Conservation (phyloP, 2,888 invertebrate species). For the Apoderus coryli region DNA sequence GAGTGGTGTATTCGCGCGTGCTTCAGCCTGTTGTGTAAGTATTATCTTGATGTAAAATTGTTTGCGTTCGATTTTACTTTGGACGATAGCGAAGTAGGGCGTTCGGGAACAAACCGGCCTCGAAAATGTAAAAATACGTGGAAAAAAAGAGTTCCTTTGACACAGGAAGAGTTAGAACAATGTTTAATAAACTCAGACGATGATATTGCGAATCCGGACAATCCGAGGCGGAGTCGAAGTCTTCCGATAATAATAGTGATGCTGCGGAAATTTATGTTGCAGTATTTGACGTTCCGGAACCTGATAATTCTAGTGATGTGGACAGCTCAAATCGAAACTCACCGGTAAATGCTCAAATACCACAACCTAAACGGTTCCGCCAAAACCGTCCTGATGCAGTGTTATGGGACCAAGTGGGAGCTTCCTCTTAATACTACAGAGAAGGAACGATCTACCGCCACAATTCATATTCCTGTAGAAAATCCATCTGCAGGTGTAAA, state of each 20-base stretch:
- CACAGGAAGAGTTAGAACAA: conserved; percentile 12
- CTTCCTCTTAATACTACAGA: conserved; percentile 3
- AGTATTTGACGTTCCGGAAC: too few species aligned
- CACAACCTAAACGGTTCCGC: conserved; percentile 4
- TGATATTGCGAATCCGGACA: conserved; percentile 13
- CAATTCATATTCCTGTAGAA: too few species aligned
- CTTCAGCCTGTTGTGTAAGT: too few species aligned
- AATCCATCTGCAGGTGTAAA: too few species aligned
- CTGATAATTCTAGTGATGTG: too few species aligned
- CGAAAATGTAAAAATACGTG: conserved; percentile 6
- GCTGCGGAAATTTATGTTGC: too few species aligned
- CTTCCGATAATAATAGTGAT: too few species aligned
- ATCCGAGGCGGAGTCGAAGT: too few species aligned
- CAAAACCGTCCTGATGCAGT: conserved; percentile 2
- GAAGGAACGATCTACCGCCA: too few species aligned
- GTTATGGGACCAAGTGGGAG: conserved; percentile 3
- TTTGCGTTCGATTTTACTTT: conserved; percentile 9
- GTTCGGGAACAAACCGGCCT: conserved; percentile 10
- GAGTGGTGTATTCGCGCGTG: too few species aligned
- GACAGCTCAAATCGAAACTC: neutral
- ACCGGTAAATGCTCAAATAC: conserved; percentile 6
- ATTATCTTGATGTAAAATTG: conserved; percentile 8
- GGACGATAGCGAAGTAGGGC: conserved; percentile 10
- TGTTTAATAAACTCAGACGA: conserved; percentile 13
- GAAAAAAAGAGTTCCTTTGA: conserved; percentile 10